A percentile compares a stretch with the other conserved stretches of the same genome.
phyloP scores from a whole-genome alignment of 2,113 vertebrate species.

The Salvelinus fontinalis region DNA sequence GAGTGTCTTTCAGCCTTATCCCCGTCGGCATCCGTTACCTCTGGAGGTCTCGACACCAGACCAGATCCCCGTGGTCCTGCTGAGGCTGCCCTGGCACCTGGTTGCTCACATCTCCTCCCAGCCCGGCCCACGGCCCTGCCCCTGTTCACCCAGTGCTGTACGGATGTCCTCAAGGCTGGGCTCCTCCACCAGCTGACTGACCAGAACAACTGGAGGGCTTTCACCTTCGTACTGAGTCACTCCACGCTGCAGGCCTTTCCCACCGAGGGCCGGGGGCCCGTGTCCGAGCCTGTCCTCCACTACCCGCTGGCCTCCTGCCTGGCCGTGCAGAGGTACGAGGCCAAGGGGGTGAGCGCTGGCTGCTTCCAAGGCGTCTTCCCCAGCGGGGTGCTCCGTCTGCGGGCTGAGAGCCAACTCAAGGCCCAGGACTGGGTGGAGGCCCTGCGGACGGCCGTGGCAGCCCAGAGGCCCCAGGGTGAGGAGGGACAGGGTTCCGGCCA shows the following conservation, averaged over 20 bases:
- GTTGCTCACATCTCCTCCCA: conserved; percentile 55
- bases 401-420: conserved; percentile 81
- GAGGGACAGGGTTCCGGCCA: conserved; percentile 21
- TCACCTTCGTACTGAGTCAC: conserved; percentile 88
- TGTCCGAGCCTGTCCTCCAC: conserved; percentile 82
- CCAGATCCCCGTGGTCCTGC: conserved; percentile 34
- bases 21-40: conserved; percentile 50
- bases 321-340: conserved; percentile 80
- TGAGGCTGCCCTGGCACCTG: conserved; percentile 43
- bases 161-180: conserved; percentile 85
- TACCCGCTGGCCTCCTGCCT: conserved; percentile 82
- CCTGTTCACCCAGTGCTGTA: conserved; percentile 74
- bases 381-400: conserved; percentile 83
- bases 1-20: conserved; percentile 42
- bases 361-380: conserved; percentile 87
- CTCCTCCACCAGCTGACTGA: conserved; percentile 84
- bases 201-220: conserved; percentile 92
- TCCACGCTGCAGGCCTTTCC: conserved; percentile 86
- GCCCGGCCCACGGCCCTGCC: conserved; percentile 77
- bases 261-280: conserved; percentile 79
- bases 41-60: conserved; percentile 49
- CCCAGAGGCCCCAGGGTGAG: conserved; percentile 67
- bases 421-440: conserved; percentile 90
- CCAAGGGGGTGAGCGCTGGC: conserved; percentile 63
- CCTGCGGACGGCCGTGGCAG: conserved; percentile 76